Base-by-base conservation (phyloP, 2,797 vertebrate genomes). In the Clamator glandarius region DNA sequence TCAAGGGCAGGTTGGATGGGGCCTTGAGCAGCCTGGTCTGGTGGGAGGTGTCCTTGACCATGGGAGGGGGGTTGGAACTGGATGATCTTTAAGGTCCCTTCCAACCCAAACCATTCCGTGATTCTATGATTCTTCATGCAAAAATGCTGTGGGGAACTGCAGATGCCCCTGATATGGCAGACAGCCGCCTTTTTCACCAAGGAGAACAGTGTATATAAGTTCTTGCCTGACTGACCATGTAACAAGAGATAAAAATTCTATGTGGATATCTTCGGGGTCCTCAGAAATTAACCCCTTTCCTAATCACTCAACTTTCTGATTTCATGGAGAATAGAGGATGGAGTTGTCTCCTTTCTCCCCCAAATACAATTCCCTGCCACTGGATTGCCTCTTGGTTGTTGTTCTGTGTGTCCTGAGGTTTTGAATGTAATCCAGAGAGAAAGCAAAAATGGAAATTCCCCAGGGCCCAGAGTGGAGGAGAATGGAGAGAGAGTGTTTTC, bases 371-470 rank as follows among this genome's bases (percentile, higher is more conserved):
- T 70, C 57, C 44, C 51, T 2, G 2, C 16, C 55, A 61, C 51
- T 63, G 66, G 35, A 62, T 44, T 5, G 0, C 29, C 61, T 83
- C 18, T 0, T 19, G 28, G 29, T 61, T 84, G 15, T 6, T 81
- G 39, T 12, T 72, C 62, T 36, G 3, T 46, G 63, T 39, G 68
- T 52, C 67, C 57, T 84, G 84, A 89, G 81, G 75, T 74, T 74
- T 95, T 69, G 84, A 50, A 42, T 23, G 16, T 3, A 39, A 64
- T 25, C 68, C 78, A 70, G 75, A 15, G 12, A 77, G 46, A 66
- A 87, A 64, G 41, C 29, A 92, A 82, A 91, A 82, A 57, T 54
- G 75, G 86, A 74, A 95, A 85, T 75, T 58, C 68, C 72, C 78
- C 57, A 21, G 77, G 46, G 74, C 52, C n/a, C 3, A 10, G 57